Evolutionary conservation across 2,113 vertebrate species (phyloP).

Genomic region (Percina caprodes): DNA sequence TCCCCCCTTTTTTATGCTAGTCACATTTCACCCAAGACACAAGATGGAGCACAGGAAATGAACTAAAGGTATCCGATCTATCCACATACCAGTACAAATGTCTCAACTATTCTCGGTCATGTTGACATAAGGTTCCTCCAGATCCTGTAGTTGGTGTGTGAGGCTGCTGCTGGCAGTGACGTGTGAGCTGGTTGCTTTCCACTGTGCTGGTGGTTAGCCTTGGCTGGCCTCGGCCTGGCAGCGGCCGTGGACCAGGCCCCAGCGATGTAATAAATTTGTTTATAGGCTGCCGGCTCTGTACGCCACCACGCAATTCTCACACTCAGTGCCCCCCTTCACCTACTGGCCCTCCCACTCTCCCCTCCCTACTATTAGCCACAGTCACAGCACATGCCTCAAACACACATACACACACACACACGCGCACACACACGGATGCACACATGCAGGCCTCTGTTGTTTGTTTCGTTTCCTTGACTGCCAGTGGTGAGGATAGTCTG

Average conservation of each 20-base stretch:
- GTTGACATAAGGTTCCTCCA: slow-evolving; percentile 7
- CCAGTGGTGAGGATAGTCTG: slow-evolving; percentile 32
- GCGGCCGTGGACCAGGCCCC: slow-evolving; percentile 31
- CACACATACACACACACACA: not conserved
- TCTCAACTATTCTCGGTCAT: not conserved
- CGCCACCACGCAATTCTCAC: slow-evolving; percentile 75
- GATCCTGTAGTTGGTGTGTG: slow-evolving; percentile 15
- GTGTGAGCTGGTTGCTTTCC: slow-evolving; percentile 53
- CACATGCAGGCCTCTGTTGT: slow-evolving; percentile 53
- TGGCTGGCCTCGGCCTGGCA: slow-evolving; percentile 52
- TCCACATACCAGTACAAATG: not conserved
- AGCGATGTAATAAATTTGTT: slow-evolving; percentile 73
- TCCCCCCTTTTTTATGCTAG: slow-evolving; percentile 58
- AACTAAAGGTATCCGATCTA: slow-evolving; percentile 17
- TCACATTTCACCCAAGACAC: slow-evolving; percentile 56
- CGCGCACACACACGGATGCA: slow-evolving; percentile 9
- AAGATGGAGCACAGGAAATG: slow-evolving; percentile 28
- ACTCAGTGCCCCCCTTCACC: slow-evolving; percentile 48
- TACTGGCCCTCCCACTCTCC: slow-evolving; percentile 27
- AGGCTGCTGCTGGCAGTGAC: slow-evolving; percentile 27
- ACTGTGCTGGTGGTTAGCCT: slow-evolving; percentile 55
- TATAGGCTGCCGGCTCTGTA: slow-evolving; percentile 47
- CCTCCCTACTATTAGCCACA: slow-evolving; percentile 39
- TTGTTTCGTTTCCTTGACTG: slow-evolving; percentile 84
- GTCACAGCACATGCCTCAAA: slow-evolving; percentile 10